phyloP scores from a whole-genome alignment of 1,140 invertebrate genomes.

The Leptinotarsa lineolata region DNA sequence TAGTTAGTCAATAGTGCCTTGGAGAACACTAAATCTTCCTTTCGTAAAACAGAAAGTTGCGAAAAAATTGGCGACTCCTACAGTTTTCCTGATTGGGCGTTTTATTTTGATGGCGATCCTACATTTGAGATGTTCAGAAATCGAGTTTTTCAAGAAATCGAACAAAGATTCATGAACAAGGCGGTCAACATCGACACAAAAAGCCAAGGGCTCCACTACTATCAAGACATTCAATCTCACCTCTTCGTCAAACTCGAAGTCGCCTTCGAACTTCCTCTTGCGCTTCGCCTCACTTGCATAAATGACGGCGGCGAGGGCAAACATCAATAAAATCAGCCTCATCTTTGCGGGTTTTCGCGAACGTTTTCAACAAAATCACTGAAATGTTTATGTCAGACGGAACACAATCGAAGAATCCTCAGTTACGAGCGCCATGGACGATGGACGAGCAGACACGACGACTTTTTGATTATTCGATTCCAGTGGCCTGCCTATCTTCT shows the following conservation, averaged over 20 bases:
- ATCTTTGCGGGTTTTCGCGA: constrained; percentile 34
- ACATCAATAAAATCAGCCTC: constrained; percentile 55
- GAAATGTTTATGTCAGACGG: constrained; percentile 7
- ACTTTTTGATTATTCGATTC: constrained; percentile 51
- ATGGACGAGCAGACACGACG: constrained; percentile 22
- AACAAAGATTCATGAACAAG: constrained; percentile 9
- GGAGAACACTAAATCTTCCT: too few relatives aligned
- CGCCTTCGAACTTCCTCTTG: constrained; percentile 71
- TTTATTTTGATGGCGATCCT: too few relatives aligned
- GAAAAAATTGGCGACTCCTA: too few relatives aligned
- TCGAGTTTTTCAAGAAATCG: not conserved
- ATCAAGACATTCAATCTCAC: constrained; percentile 53
- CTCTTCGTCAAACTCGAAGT: constrained; percentile 73
- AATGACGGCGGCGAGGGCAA: constrained; percentile 55
- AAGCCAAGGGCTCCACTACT: not conserved
- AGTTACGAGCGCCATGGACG: constrained; percentile 24
- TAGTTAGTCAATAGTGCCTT: not conserved
- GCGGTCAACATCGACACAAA: not conserved
- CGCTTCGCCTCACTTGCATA: constrained; percentile 58
- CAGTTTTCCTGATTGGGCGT: too few relatives aligned
- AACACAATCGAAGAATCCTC: constrained; percentile 15
- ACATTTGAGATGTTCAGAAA: too few relatives aligned
- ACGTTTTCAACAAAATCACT: constrained; percentile 22
- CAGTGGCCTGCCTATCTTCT: constrained; percentile 27
- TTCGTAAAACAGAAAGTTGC: too few relatives aligned